Conservation (phyloP, 2,113 vertebrate species). For the Lasiurus borealis region DNA sequence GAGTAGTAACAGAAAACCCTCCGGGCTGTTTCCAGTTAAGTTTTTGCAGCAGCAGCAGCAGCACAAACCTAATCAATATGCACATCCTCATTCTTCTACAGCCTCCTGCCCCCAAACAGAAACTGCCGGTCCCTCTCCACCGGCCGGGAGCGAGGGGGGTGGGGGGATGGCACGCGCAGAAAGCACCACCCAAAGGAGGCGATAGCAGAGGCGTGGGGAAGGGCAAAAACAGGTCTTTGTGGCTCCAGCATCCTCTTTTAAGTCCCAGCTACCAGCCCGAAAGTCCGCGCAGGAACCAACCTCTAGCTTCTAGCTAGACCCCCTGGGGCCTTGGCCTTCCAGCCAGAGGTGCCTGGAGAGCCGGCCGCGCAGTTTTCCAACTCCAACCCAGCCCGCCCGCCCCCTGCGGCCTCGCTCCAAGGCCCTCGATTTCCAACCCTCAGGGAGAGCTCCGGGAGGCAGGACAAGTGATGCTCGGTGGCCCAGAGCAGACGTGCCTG, state of each 20-base stretch:
- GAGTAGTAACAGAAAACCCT: background rate
- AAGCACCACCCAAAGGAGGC: background rate
- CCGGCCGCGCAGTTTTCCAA: background rate
- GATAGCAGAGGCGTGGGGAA: background rate
- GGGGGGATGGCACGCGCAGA: background rate
- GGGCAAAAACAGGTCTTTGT: background rate
- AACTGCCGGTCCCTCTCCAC: background rate
- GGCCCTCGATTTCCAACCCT: background rate
- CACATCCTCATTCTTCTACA: conserved; percentile 14
- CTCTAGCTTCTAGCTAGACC: background rate
- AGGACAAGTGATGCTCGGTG: background rate
- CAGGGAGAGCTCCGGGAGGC: background rate
- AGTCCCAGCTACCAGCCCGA: background rate
- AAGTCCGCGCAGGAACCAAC: background rate
- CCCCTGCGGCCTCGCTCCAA: background rate
- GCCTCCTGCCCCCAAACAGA: conserved; percentile 20
- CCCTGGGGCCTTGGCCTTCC: background rate
- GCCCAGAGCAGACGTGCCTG: background rate
- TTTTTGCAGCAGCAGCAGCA: background rate
- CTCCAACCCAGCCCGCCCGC: background rate
- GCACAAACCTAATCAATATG: background rate
- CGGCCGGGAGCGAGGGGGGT: background rate
- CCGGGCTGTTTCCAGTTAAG: background rate
- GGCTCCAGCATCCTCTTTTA: background rate
- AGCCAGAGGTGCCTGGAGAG: background rate